Evolutionary conservation across 1,140 invertebrate species (phyloP), one percentile per base, ranked within the genome.

Genomic region (Macrostomum lignano): DNA sequence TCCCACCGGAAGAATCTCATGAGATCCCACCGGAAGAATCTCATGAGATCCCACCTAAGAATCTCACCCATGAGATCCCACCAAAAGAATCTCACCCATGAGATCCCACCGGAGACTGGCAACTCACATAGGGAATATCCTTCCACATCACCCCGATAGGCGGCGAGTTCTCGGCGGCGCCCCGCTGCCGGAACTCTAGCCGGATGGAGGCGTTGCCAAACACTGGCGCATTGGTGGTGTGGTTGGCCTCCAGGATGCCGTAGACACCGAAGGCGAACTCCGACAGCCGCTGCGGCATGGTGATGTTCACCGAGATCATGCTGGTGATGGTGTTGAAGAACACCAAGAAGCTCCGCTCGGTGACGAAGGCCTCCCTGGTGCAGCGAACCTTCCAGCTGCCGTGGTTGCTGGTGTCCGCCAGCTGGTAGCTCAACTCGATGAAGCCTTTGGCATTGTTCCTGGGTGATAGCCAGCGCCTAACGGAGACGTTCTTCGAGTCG

Each of bases 301-400:
- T 86, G 0, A 93, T 77, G 55, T 91, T 91, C 0, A 91, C 79
- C n/a, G n/a, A n/a, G n/a, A n/a, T n/a, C n/a, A n/a, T n/a, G n/a
- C n/a, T n/a, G n/a, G n/a, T n/a, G n/a, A n/a, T n/a, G n/a, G n/a
- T n/a, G n/a, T n/a, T n/a, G n/a, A n/a, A n/a, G n/a, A n/a, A n/a
- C n/a, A n/a, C n/a, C n/a, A n/a, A n/a, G n/a, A n/a, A n/a, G n/a
- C n/a, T n/a, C n/a, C n/a, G n/a, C n/a, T n/a, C n/a, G n/a, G n/a
- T n/a, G n/a, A n/a, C n/a, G n/a, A n/a, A n/a, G n/a, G n/a, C n/a
- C n/a, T n/a, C n/a, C n/a, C n/a, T n/a, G n/a, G n/a, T n/a, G n/a
- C n/a, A n/a, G n/a, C n/a, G n/a, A n/a, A n/a, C n/a, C n/a, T n/a
- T 71, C 81, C 81, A 91, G 44, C 75, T 71, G 5, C 82, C 82